Evolutionary conservation across 2,888 invertebrate species (phyloP).

Genomic region (Netelia virgata): DNA sequence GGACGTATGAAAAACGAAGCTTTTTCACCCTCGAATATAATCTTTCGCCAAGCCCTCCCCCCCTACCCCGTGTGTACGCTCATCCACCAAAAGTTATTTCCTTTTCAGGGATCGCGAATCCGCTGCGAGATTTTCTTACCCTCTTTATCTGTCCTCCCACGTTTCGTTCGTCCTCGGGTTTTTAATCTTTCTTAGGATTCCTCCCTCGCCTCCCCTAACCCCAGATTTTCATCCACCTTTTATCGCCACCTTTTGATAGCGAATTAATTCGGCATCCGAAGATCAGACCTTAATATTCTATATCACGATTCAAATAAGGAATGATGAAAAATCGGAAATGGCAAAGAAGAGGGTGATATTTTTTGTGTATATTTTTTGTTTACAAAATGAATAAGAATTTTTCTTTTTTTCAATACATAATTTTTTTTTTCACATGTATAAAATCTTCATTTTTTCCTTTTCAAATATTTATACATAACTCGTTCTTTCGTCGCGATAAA

Average conservation of each 20-base stretch:
- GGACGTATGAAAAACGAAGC: neutral
- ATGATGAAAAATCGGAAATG: neutral
- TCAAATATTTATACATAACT: neutral
- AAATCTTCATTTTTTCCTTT: neutral
- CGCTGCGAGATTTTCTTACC: neutral
- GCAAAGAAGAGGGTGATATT: neutral
- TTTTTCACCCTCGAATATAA: constrained; percentile 9
- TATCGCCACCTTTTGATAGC: neutral
- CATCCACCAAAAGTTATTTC: neutral
- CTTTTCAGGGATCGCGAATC: neutral
- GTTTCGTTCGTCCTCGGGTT: neutral
- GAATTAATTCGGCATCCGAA: neutral
- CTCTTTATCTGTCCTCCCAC: neutral
- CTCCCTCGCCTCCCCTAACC: too few species aligned
- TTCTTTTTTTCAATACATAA: neutral
- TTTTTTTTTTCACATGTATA: neutral
- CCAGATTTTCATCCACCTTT: neutral
- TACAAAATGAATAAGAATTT: neutral
- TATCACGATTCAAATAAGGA: neutral
- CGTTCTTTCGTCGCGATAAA: neutral
- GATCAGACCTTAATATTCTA: neutral
- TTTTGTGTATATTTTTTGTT: neutral
- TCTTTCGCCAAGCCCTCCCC: neutral
- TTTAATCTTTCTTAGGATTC: neutral
- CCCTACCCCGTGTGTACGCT: neutral